Evolutionary conservation across 2,797 vertebrate genomes (phyloP).

Genomic region (Fringilla coelebs): DNA sequence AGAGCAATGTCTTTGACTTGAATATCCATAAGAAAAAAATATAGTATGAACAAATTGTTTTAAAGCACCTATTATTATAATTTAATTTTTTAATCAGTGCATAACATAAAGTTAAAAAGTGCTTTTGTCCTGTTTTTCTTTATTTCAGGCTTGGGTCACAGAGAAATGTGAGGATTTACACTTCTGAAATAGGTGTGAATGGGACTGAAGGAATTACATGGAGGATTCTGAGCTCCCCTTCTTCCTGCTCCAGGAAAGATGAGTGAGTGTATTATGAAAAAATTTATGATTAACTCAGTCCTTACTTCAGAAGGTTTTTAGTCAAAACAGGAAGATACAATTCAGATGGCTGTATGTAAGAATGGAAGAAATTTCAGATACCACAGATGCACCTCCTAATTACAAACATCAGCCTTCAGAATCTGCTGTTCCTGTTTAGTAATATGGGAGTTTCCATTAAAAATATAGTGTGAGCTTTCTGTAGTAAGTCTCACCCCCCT

Average conservation of each 20-base stretch:
- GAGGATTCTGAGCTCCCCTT: conserved; percentile 24
- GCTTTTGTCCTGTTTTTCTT: neutral
- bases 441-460: neutral
- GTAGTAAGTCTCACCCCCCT: neutral
- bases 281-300: conserved; percentile 29
- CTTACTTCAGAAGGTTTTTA: conserved; percentile 53
- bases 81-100: neutral
- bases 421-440: neutral
- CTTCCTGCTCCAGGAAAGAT: conserved; percentile 42
- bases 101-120: neutral
- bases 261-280: conserved; percentile 50
- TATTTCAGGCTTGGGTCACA: conserved; percentile 48
- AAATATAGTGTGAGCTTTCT: neutral
- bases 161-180: neutral
- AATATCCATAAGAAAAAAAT: neutral
- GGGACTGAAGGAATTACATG: conserved; percentile 33
- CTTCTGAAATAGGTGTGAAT: neutral
- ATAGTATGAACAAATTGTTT: neutral
- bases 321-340: conserved; percentile 74
- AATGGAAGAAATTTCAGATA: conserved; percentile 4
- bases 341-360: conserved; percentile 46
- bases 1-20: neutral
- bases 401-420: neutral
- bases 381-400: neutral
- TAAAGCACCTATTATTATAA: neutral